A percentile compares a stretch with the other conserved stretches of the same genome.
Evolutionary conservation across 2,113 vertebrate species (phyloP).

Genomic region (Leptobrachium leishanense): DNA sequence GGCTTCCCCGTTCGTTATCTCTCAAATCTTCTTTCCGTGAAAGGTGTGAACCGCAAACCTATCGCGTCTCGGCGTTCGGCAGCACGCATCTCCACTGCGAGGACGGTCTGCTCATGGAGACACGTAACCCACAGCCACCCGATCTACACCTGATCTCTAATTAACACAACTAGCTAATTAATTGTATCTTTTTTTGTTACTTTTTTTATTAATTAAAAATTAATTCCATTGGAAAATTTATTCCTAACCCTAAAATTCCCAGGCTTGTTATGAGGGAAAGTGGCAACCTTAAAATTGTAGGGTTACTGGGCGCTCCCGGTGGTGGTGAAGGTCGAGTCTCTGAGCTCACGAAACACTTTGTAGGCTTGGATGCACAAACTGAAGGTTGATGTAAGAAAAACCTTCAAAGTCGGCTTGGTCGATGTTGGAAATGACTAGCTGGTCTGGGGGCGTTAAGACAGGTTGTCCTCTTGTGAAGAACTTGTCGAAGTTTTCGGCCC

Average conservation of each 20-base stretch:
- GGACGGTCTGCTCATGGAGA: not conserved
- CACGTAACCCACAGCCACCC: not conserved
- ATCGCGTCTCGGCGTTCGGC: not conserved
- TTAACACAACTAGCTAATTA: not conserved
- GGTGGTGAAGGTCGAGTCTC: constrained; percentile 21
- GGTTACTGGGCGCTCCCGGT: constrained; percentile 45
- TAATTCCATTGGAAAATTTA: not conserved
- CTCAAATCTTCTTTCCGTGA: no score
- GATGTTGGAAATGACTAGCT: constrained; percentile 96
- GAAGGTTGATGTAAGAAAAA: constrained; percentile 92
- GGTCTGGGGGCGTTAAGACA: constrained; percentile 90
- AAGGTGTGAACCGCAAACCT: not conserved
- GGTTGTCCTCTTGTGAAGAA: constrained; percentile 96
- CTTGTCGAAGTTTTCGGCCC: constrained; percentile 97
- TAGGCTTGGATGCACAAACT: constrained; percentile 82
- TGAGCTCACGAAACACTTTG: constrained; percentile 82
- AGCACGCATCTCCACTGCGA: not conserved
- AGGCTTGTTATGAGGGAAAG: constrained; percentile 57
- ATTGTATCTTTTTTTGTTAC: not conserved
- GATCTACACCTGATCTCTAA: not conserved
- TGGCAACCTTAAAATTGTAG: constrained; percentile 62
- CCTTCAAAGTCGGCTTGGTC: constrained; percentile 97
- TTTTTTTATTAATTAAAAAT: not conserved
- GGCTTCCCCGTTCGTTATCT: not conserved
- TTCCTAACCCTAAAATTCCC: constrained; percentile 63